Evolutionary conservation across 1,140 invertebrate species (phyloP), one percentile per base, ranked within the genome.

Genomic region (Watersipora subatra): DNA sequence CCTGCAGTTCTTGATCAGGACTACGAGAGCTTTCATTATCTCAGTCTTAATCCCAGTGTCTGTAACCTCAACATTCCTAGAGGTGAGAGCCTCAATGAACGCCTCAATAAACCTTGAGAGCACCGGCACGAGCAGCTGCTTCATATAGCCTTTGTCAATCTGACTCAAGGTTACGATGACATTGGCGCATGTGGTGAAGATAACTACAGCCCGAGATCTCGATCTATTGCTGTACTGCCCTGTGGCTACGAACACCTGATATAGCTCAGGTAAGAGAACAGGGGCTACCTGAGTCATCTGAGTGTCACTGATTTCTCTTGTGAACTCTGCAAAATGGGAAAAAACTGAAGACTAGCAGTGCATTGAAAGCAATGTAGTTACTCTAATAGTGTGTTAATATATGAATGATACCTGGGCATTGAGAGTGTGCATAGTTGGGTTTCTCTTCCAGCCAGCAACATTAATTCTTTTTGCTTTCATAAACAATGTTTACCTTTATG

Each of bases 241-340:
- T n/a, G n/a, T n/a, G n/a, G n/a, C n/a, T n/a, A n/a, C 81, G 69
- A 89, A 87, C 62, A 89, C 88, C 70, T 86, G 83, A 71, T 87
- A 87, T 81, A 89, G 87, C 78, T 89, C 87, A 64, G 87, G 86
- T 15, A 90, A 80, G 63, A 90, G 86, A 7, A 89, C 82, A 7
- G 88, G 87, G 19, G 87, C 87, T 55, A 90, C 84, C 71, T 86
- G 84, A 24, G 84, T 83, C 66, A 90, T 84, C 73, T 89, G 87
- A 19, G 76, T 82, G 69, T 89, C 88, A 7, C 84, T 84, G 1
- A 88, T 78, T 76, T 90, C 88, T 65, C 86, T 83, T 2, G 84
- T 84, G 67, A 89, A 87, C 76, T 90, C 88, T 79, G 69, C 66
- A 69, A 74, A n/a, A n/a, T 55, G 64, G 55, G 66, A 65, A 61